Evolutionary conservation across 2,888 invertebrate genomes (phyloP).

Genomic region (Ochropleura plecta): DNA sequence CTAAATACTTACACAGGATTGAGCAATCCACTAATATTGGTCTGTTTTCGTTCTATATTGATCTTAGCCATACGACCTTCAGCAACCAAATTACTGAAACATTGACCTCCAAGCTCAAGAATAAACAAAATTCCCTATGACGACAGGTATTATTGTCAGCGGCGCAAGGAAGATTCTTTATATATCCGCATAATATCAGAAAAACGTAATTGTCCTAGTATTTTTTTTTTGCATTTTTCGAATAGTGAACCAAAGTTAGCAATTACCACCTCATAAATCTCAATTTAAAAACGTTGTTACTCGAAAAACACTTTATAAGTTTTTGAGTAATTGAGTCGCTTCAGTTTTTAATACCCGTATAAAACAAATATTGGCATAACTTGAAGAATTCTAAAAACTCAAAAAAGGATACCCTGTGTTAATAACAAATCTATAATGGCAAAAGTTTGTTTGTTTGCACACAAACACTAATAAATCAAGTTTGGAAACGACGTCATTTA

Average conservation of each 20-base stretch:
- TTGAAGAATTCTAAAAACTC: slow-evolving; percentile 24
- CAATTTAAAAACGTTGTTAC: neutral
- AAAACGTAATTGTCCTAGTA: neutral
- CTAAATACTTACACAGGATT: neutral
- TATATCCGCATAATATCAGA: neutral
- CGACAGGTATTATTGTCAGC: neutral
- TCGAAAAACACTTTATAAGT: neutral
- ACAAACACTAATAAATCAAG: slow-evolving; percentile 46
- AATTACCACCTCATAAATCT: neutral
- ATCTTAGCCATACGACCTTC: neutral
- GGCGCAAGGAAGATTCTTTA: neutral
- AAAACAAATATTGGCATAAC: slow-evolving; percentile 17
- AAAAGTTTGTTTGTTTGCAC: slow-evolving; percentile 52
- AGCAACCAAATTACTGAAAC: slow-evolving; percentile 2
- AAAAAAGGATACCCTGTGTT: slow-evolving; percentile 12
- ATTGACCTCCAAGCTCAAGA: neutral
- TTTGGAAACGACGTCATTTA: slow-evolving; percentile 32
- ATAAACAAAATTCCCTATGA: neutral
- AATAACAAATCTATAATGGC: slow-evolving; percentile 45
- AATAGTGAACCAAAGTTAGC: neutral
- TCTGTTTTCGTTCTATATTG: neutral
- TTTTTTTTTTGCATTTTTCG: neutral
- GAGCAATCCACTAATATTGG: neutral
- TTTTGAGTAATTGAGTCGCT: neutral
- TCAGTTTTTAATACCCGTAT: slow-evolving; percentile 3